These are phyloP conservation scores for Gnatocerus cornutus DNA, from an alignment of 2,888 invertebrate species.

Conservation along the genomic window DNA sequence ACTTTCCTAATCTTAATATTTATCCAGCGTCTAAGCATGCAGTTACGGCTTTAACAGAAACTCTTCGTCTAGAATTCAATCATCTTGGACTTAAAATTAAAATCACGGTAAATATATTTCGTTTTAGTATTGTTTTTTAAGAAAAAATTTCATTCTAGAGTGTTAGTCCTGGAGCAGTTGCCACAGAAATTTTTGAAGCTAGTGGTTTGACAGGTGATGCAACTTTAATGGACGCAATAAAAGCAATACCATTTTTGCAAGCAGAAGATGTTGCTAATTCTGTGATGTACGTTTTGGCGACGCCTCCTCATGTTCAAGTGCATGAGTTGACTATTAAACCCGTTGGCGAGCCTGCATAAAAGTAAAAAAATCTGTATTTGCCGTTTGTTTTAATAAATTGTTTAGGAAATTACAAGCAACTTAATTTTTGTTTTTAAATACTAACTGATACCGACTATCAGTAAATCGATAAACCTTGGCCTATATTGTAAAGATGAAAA, in stretches of 20 bases:
- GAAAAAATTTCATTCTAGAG: constrained; percentile 49
- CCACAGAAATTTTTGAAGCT: constrained; percentile 44
- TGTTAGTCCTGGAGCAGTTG: constrained; percentile 49
- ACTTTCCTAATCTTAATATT: constrained; percentile 54
- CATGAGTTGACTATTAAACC: constrained; percentile 54
- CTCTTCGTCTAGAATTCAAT: constrained; percentile 50
- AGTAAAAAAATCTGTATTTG: too few species aligned
- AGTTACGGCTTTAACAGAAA: constrained; percentile 54
- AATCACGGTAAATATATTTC: constrained; percentile 38
- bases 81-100: constrained; percentile 46
- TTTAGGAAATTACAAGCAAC: too few species aligned
- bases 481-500: too few species aligned
- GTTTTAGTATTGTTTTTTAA: too few species aligned
- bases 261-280: constrained; percentile 47
- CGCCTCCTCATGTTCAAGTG: constrained; percentile 49
- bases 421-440: too few species aligned
- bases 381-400: too few species aligned
- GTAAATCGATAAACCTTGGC: too few species aligned
- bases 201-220: constrained; percentile 28
- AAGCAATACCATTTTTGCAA: constrained; percentile 37
- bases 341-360: constrained; percentile 53
- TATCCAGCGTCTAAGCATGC: constrained; percentile 55
- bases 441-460: too few species aligned
- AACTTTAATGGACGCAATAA: constrained; percentile 34
- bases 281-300: constrained; percentile 41